phyloP scores from a whole-genome alignment of 1,140 invertebrate species.

The Patella vulgata region DNA sequence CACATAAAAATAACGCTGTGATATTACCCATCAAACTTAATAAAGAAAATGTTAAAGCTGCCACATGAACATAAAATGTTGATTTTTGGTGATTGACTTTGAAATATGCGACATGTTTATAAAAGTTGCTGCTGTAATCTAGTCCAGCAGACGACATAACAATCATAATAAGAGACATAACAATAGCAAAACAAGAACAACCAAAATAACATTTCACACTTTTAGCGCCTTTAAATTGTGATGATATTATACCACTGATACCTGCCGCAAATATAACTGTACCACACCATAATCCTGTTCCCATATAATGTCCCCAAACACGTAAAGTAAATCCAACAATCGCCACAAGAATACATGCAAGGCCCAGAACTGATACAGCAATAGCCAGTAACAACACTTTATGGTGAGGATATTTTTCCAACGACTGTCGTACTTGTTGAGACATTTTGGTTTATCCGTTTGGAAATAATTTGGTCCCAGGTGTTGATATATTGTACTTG shows the following conservation, averaged over 20 bases:
- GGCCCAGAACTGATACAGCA: conserved; percentile 17
- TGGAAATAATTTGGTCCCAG: no score
- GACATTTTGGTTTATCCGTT: background rate
- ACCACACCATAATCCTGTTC: conserved; percentile 32
- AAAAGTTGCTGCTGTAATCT: conserved; percentile 27
- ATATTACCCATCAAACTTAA: no score
- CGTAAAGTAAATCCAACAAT: conserved; percentile 18
- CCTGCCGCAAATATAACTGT: conserved; percentile 23
- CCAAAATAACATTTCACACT: conserved; percentile 22
- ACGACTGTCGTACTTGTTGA: no score
- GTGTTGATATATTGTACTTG: no score
- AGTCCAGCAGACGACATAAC: conserved; percentile 27
- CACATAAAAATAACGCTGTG: no score
- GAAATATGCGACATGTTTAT: conserved; percentile 12
- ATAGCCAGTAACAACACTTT: conserved; percentile 27
- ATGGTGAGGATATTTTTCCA: conserved; percentile 19
- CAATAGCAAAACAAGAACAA: conserved; percentile 7
- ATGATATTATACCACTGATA: conserved; percentile 19
- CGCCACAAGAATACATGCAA: conserved; percentile 21
- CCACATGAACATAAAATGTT: background rate
- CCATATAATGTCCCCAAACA: conserved; percentile 30
- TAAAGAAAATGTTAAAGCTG: no score
- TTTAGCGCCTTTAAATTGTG: conserved; percentile 6
- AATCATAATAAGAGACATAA: conserved; percentile 21
- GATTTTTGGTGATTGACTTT: conserved; percentile 11